Base-by-base conservation (phyloP, 2,797 vertebrate species). In the Smutsia gigantea region DNA sequence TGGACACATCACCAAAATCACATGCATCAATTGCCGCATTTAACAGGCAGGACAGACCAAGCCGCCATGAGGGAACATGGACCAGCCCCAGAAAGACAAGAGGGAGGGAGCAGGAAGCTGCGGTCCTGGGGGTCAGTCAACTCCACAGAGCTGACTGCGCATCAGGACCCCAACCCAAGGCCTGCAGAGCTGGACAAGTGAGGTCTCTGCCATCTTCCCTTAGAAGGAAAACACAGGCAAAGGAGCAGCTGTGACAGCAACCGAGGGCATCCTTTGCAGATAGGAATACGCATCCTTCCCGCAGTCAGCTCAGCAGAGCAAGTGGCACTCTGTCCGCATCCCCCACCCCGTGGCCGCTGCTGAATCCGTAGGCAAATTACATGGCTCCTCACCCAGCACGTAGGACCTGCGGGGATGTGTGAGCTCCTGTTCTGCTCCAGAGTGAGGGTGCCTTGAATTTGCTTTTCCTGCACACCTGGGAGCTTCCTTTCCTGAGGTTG, bases 21-120 rank as follows among this genome's bases (percentile, higher is more conserved):
- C 7, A 18, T 0, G 0, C 1, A 21, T 46, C 10, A 12, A 0
- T 17, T 4, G 3, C 29, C 27, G 34, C 49, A 5, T 27, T 53
- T 79, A 31, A 37, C 19, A 21, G 13, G 27, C 4, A 23, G 37
- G 9, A 55, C 31, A 77, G 74, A 53, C 31, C 31, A 77, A 77
- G 61, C 10, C 15, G 17, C 29, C 9, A 46, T 0, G n/a, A 27
- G 79, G 7, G 14, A 2, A 18, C 39, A 7, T 2, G 11, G 61
- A 53, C 27, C 12, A 29, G 49, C 23, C 27, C 13, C 31, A 39
- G 51, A 17, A 55, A 39, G 18, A 53, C 1, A 29, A 63, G 15
- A 37, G 27, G 27, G n/a, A 17, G 1, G 27, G 0, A 17, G 11
- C 2, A 31, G 29, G 13, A 29, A 25, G 29, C 21, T 12, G 8